phyloP scores from a whole-genome alignment of 2,888 invertebrate genomes.

The Yponomeuta sedellus region DNA sequence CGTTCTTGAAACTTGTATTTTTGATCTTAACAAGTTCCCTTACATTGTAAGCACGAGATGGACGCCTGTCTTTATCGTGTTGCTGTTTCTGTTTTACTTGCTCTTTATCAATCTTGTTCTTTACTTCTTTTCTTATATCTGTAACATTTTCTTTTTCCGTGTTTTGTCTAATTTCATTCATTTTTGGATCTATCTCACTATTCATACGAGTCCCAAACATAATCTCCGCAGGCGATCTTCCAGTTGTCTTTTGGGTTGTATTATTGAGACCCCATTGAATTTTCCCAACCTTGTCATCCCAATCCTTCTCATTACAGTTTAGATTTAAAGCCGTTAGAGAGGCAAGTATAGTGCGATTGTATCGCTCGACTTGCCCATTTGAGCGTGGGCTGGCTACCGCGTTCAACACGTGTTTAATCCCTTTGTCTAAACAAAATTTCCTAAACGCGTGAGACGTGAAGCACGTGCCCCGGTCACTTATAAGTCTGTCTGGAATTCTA shows the following conservation, averaged over 20 bases:
- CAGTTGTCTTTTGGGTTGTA: conserved; percentile 11
- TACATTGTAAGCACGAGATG: not conserved
- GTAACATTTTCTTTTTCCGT: not conserved
- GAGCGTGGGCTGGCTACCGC: conserved; percentile 21
- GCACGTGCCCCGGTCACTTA: conserved; percentile 22
- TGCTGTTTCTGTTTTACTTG: conserved; percentile 7
- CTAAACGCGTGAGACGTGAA: conserved; percentile 22
- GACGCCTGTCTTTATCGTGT: conserved; percentile 8
- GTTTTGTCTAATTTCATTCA: not conserved
- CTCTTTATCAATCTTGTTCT: conserved; percentile 12
- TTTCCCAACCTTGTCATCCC: conserved; percentile 12
- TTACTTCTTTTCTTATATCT: not conserved
- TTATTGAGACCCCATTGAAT: conserved; percentile 16
- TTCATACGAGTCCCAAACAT: conserved; percentile 12
- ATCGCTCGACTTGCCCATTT: conserved; percentile 13
- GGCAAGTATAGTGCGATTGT: conserved; percentile 13
- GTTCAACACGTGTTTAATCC: conserved; percentile 21
- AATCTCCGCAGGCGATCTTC: conserved; percentile 7
- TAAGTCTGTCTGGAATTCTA: conserved; percentile 20
- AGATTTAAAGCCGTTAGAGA: conserved; percentile 1
- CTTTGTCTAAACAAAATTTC: conserved; percentile 16
- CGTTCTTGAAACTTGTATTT: conserved; percentile 1
- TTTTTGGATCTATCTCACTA: conserved; percentile 2
- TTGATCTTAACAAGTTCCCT: not conserved
- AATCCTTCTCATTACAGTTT: conserved; percentile 4